phyloP scores from a whole-genome alignment of 2,888 invertebrate genomes.

The Eubasilissa splendida region DNA sequence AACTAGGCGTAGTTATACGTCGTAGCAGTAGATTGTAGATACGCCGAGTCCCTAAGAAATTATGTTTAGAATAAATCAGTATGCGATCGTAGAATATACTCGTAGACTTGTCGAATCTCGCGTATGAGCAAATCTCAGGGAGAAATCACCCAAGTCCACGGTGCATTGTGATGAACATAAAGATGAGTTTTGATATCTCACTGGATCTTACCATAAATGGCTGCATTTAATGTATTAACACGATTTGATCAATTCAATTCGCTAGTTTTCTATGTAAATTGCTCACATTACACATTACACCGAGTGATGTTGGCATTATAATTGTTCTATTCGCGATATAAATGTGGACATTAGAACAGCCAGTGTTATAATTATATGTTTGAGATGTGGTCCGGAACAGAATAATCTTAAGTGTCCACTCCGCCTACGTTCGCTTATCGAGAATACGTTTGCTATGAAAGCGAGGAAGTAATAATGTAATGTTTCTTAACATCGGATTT shows the following conservation, averaged over 20 bases:
- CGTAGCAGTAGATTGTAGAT: too few relatives aligned
- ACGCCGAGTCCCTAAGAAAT: too few relatives aligned
- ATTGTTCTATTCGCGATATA: constrained; percentile 42
- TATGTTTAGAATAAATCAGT: too few relatives aligned
- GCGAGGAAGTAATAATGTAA: constrained; percentile 16
- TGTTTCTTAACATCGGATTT: neutral
- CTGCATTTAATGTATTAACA: neutral
- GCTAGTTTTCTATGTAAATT: constrained; percentile 20
- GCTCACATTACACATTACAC: constrained; percentile 22
- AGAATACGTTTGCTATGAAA: neutral
- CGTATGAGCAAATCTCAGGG: neutral
- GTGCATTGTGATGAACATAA: neutral
- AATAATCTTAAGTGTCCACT: constrained; percentile 7
- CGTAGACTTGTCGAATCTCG: too few relatives aligned
- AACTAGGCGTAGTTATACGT: too few relatives aligned
- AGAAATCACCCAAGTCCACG: neutral
- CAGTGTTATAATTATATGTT: constrained; percentile 28
- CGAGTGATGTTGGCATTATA: constrained; percentile 44
- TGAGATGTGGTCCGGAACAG: neutral
- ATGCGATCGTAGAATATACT: too few relatives aligned
- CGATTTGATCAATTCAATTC: neutral
- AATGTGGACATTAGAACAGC: constrained; percentile 11
- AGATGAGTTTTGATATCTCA: neutral
- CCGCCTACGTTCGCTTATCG: constrained; percentile 28
- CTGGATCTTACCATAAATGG: neutral